Evolutionary conservation across 2,797 vertebrate genomes (phyloP).

Genomic region (Semotilus atromaculatus): DNA sequence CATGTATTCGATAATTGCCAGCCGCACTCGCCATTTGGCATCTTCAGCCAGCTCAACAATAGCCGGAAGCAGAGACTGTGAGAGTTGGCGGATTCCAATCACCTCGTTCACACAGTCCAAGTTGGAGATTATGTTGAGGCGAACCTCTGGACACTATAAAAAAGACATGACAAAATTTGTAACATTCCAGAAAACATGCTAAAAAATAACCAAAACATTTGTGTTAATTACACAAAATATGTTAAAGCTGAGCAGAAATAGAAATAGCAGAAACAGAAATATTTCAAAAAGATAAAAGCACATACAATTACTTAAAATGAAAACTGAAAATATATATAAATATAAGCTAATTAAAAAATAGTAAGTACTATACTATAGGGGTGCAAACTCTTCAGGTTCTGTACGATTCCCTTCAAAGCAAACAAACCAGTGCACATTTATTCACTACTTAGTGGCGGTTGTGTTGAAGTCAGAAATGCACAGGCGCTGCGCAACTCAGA

Average conservation of each 20-base stretch:
- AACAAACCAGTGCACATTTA: too few relatives aligned
- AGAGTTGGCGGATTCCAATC: constrained; percentile 90
- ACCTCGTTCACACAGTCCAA: constrained; percentile 92
- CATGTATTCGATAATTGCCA: constrained; percentile 95
- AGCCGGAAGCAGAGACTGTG: constrained; percentile 89
- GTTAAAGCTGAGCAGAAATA: not conserved
- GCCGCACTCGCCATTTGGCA: constrained; percentile 89
- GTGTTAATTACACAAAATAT: not conserved
- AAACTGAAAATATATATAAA: too few relatives aligned
- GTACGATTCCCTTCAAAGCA: too few relatives aligned
- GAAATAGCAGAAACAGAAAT: not conserved
- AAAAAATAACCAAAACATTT: not conserved
- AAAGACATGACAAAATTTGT: not conserved
- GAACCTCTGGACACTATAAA: constrained; percentile 88
- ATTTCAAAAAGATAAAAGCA: too few relatives aligned
- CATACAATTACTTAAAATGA: too few relatives aligned
- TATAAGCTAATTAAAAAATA: too few relatives aligned
- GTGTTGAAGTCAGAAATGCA: too few relatives aligned
- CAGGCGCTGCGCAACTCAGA: too few relatives aligned
- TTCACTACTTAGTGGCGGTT: too few relatives aligned
- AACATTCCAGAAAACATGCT: not conserved
- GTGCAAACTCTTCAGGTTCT: too few relatives aligned
- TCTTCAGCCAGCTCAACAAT: constrained; percentile 92
- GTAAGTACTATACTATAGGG: too few relatives aligned
- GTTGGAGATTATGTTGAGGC: constrained; percentile 93